Percentiles rank a stretch among this genome's conserved stretches.
These are phyloP conservation scores for Drosophila cracens DNA, from an alignment of 2,888 invertebrate genomes.

Conservation along the genomic window DNA sequence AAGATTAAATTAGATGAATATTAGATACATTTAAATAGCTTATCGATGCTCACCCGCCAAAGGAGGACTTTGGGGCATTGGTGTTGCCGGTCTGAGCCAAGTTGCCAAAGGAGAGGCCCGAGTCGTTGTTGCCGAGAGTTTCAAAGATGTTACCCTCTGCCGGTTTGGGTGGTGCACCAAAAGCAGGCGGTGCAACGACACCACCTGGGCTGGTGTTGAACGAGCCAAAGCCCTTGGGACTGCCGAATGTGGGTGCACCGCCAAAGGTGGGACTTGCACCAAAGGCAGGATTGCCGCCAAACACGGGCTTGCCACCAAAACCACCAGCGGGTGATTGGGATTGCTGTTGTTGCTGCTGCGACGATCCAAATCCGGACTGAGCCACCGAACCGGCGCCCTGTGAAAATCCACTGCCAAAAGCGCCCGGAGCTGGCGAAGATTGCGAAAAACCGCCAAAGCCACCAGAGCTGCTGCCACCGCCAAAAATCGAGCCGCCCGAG, in stretches of 20 bases:
- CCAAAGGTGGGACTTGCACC: slow-evolving; percentile 84
- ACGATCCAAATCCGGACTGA: slow-evolving; percentile 82
- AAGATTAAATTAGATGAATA: background rate
- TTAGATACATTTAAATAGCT: background rate
- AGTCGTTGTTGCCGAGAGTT: slow-evolving; percentile 82
- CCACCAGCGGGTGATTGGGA: slow-evolving; percentile 67
- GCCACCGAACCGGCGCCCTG: slow-evolving; percentile 78
- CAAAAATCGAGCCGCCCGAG: slow-evolving; percentile 73
- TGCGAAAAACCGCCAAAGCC: slow-evolving; percentile 77
- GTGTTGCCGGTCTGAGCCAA: slow-evolving; percentile 82
- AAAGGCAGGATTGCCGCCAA: slow-evolving; percentile 84
- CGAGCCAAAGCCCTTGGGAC: slow-evolving; percentile 80
- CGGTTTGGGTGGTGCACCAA: slow-evolving; percentile 64
- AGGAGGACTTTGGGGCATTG: slow-evolving; percentile 81
- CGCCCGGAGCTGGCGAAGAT: slow-evolving; percentile 44
- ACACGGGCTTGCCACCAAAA: slow-evolving; percentile 83
- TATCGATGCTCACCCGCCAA: slow-evolving; percentile 81
- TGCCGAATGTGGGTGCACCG: slow-evolving; percentile 82
- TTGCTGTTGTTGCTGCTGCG: slow-evolving; percentile 63
- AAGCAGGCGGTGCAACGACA: slow-evolving; percentile 56
- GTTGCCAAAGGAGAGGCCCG: slow-evolving; percentile 84
- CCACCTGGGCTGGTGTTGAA: slow-evolving; percentile 66
- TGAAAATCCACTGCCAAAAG: slow-evolving; percentile 71
- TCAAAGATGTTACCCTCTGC: slow-evolving; percentile 83
- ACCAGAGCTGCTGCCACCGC: slow-evolving; percentile 48